A percentile compares a stretch with the other conserved stretches of the same genome.
Conservation (phyloP, 2,113 vertebrate genomes). For the Eonycteris spelaea region DNA sequence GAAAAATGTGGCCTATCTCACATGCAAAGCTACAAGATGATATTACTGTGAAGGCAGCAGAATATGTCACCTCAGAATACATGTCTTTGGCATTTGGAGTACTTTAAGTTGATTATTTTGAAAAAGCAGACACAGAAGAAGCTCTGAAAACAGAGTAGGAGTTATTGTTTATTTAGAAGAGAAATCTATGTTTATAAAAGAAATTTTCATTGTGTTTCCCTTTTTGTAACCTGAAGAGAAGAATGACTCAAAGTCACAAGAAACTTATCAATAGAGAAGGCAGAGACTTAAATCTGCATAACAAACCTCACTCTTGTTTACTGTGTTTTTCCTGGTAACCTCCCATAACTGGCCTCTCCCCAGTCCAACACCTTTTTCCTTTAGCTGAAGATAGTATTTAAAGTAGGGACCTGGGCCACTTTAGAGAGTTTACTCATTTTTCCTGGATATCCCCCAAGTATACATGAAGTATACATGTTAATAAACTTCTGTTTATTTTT, state of each 20-base stretch:
- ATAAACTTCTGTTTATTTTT: background rate
- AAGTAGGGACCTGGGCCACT: background rate
- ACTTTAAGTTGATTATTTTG: background rate
- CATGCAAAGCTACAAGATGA: background rate
- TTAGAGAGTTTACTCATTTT: background rate
- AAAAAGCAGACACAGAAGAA: background rate
- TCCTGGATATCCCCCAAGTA: background rate
- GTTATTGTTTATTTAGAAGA: background rate
- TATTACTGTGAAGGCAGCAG: background rate
- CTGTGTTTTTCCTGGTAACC: background rate
- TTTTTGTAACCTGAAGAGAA: background rate
- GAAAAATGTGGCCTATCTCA: background rate
- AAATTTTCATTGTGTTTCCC: background rate
- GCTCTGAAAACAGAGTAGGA: background rate
- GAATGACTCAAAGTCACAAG: background rate
- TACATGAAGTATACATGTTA: background rate
- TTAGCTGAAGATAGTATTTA: background rate
- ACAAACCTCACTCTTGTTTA: background rate
- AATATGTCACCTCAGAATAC: background rate
- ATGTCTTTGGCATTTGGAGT: background rate
- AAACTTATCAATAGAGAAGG: background rate
- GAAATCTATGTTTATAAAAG: background rate
- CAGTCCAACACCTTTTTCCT: background rate
- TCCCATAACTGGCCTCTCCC: background rate
- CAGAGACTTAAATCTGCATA: background rate